A percentile compares a stretch with the other conserved stretches of the same genome.
Conservation (phyloP, 2,113 vertebrate species). For the Ahaetulla prasina region DNA sequence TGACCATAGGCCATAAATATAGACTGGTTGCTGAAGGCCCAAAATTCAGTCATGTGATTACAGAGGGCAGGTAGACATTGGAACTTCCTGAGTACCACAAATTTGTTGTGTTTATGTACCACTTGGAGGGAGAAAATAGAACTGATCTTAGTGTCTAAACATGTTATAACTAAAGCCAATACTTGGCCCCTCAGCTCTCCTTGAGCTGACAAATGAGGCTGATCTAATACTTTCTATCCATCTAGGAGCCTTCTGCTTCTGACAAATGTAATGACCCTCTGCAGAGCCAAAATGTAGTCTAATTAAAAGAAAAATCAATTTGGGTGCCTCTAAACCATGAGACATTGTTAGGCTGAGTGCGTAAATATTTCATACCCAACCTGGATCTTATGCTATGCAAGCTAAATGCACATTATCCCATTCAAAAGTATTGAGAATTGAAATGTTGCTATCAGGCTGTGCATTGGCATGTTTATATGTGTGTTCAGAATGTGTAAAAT, state of each 20-base stretch:
- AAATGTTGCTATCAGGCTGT: not conserved
- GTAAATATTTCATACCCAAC: not conserved
- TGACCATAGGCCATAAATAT: not conserved
- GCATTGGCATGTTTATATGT: not conserved
- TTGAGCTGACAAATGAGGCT: not conserved
- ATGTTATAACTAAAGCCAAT: not conserved
- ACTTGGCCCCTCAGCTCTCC: not conserved
- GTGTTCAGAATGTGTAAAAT: not conserved
- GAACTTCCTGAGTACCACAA: not conserved
- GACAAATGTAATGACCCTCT: not conserved
- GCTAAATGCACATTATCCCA: rapidly evolving
- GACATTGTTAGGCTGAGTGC: not conserved
- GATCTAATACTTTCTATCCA: rapidly evolving
- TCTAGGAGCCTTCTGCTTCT: not conserved
- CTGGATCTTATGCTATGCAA: not conserved
- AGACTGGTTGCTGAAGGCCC: not conserved
- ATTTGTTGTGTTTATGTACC: not conserved
- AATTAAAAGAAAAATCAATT: constrained; percentile 11
- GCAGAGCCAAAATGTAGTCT: not conserved
- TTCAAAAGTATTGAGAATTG: not conserved
- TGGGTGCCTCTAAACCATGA: not conserved
- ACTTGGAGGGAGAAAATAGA: not conserved
- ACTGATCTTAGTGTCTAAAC: not conserved
- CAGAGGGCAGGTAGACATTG: not conserved
- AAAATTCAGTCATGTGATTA: not conserved